Base-by-base conservation (phyloP, 2,797 vertebrate genomes). In the Siniperca obscura region DNA sequence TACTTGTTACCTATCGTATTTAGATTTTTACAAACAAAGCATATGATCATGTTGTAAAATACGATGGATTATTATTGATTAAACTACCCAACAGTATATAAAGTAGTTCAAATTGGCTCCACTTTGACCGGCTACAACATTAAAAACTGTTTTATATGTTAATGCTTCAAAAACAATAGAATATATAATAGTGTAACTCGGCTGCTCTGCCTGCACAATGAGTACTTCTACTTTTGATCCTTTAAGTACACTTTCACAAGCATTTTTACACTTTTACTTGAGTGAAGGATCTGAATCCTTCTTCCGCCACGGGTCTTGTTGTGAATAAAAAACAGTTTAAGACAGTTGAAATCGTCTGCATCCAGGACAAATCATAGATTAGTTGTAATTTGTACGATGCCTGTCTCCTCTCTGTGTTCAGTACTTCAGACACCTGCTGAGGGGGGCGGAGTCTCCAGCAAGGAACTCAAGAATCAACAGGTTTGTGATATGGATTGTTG, bases 381-480 rank as follows among this genome's bases (percentile, higher is more conserved):
- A 25, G 3, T 16, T 27, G 30, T 53, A 1, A 7, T 27, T 3
- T 56, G 59, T 6, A 0, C 3, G 1, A 1, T 61, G 40, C 62
- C 25, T 14, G 5, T 17, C 3, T 79, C 30, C 34, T 76, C 4
- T 81, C 5, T 85, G 42, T 21, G 4, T 84, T 7, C 90, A 99
- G 98, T 99, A 99, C 94, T 99, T 99, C 93, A 96, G 96, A 68
- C 95, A 99, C 78, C 96, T 99, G 90, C 94, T 99, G 93, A 96
- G 95, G 87, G 98, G 98, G 83, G 97, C 96, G 21, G 98, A 98
- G 90, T 98, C 97, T 80, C 97, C 97, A 27, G 92, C 96, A 1
- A 96, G 96, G 70, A 98, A 95, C 92, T 97, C 96, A 0, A 97
- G 95, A 67, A 95, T 96, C 66, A 97, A 92, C 96, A 97, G 98